phyloP scores from a whole-genome alignment of 2,888 invertebrate species.

The Tetheella fluctuosa region DNA sequence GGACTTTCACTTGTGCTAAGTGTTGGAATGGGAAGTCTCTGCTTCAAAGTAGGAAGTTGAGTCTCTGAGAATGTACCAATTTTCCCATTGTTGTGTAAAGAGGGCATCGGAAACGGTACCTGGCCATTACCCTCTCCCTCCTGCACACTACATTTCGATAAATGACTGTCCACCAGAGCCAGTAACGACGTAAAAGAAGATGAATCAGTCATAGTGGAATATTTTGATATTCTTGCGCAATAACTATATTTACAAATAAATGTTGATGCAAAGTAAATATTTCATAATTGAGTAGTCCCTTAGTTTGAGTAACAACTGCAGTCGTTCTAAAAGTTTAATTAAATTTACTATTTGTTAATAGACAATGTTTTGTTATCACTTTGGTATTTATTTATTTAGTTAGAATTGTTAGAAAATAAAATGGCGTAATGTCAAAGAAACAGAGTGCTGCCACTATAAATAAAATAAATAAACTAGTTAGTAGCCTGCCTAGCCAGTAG shows the following conservation, averaged over 20 bases:
- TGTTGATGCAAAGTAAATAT: background rate
- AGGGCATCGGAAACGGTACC: conserved; percentile 35
- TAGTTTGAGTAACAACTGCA: background rate
- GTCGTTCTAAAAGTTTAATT: too few relatives aligned
- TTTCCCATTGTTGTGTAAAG: conserved; percentile 26
- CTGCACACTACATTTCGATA: conserved; percentile 64
- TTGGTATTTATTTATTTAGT: too few relatives aligned
- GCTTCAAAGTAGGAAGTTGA: conserved; percentile 42
- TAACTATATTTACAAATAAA: background rate
- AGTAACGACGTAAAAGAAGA: conserved; percentile 66
- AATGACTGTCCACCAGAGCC: conserved; percentile 68
- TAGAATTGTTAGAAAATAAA: too few relatives aligned
- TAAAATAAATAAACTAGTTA: too few relatives aligned
- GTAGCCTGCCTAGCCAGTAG: too few relatives aligned
- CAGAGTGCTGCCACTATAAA: too few relatives aligned
- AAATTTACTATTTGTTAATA: too few relatives aligned
- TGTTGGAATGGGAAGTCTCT: conserved; percentile 55
- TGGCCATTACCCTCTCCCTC: conserved; percentile 33
- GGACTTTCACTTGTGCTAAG: conserved; percentile 36
- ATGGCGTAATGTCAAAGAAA: too few relatives aligned
- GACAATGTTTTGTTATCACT: too few relatives aligned
- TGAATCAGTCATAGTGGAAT: conserved; percentile 59
- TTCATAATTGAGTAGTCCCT: background rate
- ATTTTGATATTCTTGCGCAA: conserved; percentile 1
- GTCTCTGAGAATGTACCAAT: conserved; percentile 51